These are phyloP conservation scores for Actenoides hombroni DNA, from an alignment of 2,113 vertebrate species.

Conservation along the genomic window DNA sequence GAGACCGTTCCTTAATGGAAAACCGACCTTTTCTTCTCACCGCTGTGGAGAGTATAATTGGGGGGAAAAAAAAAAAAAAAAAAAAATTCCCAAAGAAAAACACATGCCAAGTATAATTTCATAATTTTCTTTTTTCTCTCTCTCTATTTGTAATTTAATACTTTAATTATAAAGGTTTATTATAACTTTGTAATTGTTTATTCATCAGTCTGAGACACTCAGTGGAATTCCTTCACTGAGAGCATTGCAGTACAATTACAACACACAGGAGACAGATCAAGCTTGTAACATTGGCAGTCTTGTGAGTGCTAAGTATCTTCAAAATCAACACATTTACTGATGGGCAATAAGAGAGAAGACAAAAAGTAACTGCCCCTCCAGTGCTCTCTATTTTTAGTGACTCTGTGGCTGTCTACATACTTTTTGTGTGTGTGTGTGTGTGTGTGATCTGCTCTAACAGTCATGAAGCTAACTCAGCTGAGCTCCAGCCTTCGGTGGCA, in stretches of 20 bases:
- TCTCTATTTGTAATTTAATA: background rate
- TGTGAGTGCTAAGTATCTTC: background rate
- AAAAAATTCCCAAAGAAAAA: background rate
- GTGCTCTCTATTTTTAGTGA: background rate
- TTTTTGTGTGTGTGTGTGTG: background rate
- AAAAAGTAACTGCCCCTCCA: slow-evolving; percentile 10
- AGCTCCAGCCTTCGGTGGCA: background rate
- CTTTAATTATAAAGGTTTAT: slow-evolving; percentile 52
- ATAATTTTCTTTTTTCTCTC: background rate
- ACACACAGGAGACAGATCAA: slow-evolving; percentile 22
- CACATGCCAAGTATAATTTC: background rate
- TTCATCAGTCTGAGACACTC: background rate
- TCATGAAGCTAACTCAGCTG: background rate
- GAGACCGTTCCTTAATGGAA: background rate
- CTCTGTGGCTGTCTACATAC: background rate
- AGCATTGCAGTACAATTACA: slow-evolving; percentile 25
- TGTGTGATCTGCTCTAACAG: background rate
- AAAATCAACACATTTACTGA: slow-evolving; percentile 49
- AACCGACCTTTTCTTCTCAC: background rate
- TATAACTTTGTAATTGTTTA: slow-evolving; percentile 51
- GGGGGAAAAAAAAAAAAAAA: background rate
- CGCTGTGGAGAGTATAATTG: background rate
- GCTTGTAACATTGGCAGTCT: slow-evolving; percentile 9
- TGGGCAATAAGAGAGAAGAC: slow-evolving; percentile 11
- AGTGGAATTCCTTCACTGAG: slow-evolving; percentile 1